These are phyloP conservation scores for Myathropa florea DNA, from an alignment of 2,888 invertebrate species.

Conservation along the genomic window DNA sequence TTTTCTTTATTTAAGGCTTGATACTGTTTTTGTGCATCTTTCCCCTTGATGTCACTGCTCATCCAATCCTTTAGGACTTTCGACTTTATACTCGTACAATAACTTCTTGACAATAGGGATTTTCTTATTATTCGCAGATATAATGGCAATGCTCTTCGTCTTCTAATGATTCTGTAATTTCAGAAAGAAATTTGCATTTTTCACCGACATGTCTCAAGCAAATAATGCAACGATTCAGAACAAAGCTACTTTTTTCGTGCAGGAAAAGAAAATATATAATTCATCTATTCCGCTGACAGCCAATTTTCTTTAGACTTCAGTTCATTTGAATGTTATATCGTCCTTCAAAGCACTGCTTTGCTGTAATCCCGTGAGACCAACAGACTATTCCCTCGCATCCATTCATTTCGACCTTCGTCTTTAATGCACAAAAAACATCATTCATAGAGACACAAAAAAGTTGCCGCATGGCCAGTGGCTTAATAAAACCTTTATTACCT, in stretches of 20 bases:
- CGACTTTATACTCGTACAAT: no score
- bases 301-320: not conserved
- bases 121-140: no score
- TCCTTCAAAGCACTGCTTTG: not conserved
- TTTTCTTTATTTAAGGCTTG: no score
- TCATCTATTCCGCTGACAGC: not conserved
- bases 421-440: not conserved
- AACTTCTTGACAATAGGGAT: no score
- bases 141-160: no score
- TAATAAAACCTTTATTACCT: constrained; percentile 41
- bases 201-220: no score
- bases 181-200: no score
- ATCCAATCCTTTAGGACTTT: no score
- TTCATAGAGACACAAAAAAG: constrained; percentile 7
- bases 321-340: not conserved
- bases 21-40: no score
- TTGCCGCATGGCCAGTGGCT: constrained; percentile 9
- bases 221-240: no score
- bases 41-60: no score
- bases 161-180: no score
- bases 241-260: not conserved
- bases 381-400: not conserved
- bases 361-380: not conserved
- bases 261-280: not conserved
- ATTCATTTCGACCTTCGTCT: not conserved